Base-by-base conservation (phyloP, 1,140 invertebrate species). In the Drosophila ambigua region DNA sequence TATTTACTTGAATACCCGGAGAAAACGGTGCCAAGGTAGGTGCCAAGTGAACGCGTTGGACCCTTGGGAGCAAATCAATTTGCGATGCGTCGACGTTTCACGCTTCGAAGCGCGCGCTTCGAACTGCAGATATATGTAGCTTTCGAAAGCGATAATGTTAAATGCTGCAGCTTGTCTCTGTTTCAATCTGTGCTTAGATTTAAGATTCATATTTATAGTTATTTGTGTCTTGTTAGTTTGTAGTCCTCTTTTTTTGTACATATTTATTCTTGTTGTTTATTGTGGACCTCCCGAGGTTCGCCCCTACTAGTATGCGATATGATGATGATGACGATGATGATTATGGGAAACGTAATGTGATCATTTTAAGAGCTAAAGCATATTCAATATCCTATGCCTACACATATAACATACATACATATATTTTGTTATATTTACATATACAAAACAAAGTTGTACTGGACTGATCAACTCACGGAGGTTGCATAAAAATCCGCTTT, bases 291-390 rank as follows among this genome's bases (percentile, higher is more conserved):
- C 35, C 11, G 35, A 39, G 35, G 35, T 39, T 13, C 35, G 35
- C 35, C 4, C 35, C 4, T 39, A 39, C 61, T 63, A 53, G 44
- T 58, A 59, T 62, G 64, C 51, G 41, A 77, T 72, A 84, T 58
- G 60, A 84, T 59, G 72, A 77, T 61, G 39, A 53, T 44, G 46
- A 77, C 16, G 16, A 16, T 73, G 69, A 80, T 87, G 67, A 88
- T 83, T 82, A 79, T 88, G 75, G 76, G 85, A 83, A 88, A 88
- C 83, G 79, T 88, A 67, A 88, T 88, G 83, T 88, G 83, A 88
- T 88, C 76, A 88, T 88, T 74, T 72, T 88, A 87, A 69, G 72
- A 87, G 67, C 83, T 88, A 82, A 66, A 39, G 35, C 35, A 79
- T 87, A 85, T 81, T 77, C 87, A 81, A 39, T 39, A 39, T 39